These are phyloP conservation scores for Mastigias papua DNA, from an alignment of 30 jellyfish, hydroid and myxozoan genomes.

Conservation along the genomic window DNA sequence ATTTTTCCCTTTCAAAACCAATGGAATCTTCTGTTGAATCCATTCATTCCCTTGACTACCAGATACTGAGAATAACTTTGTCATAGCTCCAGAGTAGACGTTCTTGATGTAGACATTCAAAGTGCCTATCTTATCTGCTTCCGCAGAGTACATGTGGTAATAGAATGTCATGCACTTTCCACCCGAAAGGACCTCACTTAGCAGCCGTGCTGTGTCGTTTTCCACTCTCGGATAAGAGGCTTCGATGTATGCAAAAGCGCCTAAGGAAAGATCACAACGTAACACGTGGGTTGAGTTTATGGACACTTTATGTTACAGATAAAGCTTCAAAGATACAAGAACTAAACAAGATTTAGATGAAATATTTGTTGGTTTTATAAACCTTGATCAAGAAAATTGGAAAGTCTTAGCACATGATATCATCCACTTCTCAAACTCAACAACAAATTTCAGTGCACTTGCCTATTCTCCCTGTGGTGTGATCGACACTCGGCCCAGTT, in stretches of 20 bases:
- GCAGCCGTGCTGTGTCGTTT: slow-evolving; percentile 69
- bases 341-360: too few species aligned
- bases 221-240: slow-evolving; percentile 68
- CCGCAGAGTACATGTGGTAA: slow-evolving; percentile 72
- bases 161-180: slow-evolving; percentile 60
- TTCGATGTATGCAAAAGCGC: slow-evolving; percentile 77
- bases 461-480: slow-evolving; percentile 69
- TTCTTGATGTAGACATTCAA: slow-evolving; percentile 53
- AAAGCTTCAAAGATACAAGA: too few species aligned
- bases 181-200: slow-evolving; percentile 31
- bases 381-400: too few species aligned
- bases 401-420: too few species aligned
- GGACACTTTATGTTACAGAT: too few species aligned
- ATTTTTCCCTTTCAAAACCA: not conserved
- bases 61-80: slow-evolving; percentile 19
- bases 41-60: slow-evolving; percentile 83
- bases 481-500: slow-evolving; percentile 79
- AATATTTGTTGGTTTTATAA: too few species aligned
- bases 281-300: too few species aligned
- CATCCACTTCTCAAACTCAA: too few species aligned
- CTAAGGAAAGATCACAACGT: too few species aligned
- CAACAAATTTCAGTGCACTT: too few species aligned
- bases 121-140: slow-evolving; percentile 49
- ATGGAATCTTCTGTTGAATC: slow-evolving; percentile 7
- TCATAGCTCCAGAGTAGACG: not conserved